Evolutionary conservation across 2,113 vertebrate genomes (phyloP), one percentile per base, ranked within the genome.

Genomic region (Megaptera novaeangliae): DNA sequence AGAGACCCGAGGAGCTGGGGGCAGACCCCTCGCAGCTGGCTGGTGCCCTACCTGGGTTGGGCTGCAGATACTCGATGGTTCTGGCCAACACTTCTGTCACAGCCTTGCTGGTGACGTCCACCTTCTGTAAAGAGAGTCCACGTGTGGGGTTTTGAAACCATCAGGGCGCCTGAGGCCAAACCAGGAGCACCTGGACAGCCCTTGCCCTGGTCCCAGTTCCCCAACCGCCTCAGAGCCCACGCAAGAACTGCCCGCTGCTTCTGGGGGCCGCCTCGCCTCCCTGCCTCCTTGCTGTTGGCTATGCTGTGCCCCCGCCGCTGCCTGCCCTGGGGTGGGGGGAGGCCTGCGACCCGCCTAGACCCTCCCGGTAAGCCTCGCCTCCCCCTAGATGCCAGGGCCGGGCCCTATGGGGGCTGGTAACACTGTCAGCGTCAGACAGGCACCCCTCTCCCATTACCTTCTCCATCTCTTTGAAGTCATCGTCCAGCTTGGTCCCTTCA

Each of bases 401-500:
- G 69, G 31, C 25, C 13, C n/a, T 34, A 14, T 2, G 8, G 21
- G 41, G 68, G 27, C 9, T 8, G 0, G 1, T 59, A 44, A 39
- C 57, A 14, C 18, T 1, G 14, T 49, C 52, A 15, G 6, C 5
- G 1, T 23, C n/a, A 12, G 12, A 21, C 6, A 0, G 34, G 46
- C 11, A 4, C 0, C 0, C 55, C 21, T 21, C 49, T n/a, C 14
- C 17, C 97, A 5, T 98, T 98, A 99, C 99, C 99, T 99, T 99
- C 97, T 99, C 99, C 99, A 99, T 99, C 91, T 99, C 99, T 97
- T 98, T 99, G 98, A 99, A 99, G 98, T 99, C 99, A 98, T 99
- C 99, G 3, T 99, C 99, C 0, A 99, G 98, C 98, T 99, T 99
- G 78, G 99, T 99, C 98, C 99, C 99, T 97, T 99, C 99, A 5